Percentiles rank a stretch among this genome's conserved stretches.
These are phyloP conservation scores for Drosophila tristis DNA, from an alignment of 1,140 invertebrate genomes.

Conservation along the genomic window DNA sequence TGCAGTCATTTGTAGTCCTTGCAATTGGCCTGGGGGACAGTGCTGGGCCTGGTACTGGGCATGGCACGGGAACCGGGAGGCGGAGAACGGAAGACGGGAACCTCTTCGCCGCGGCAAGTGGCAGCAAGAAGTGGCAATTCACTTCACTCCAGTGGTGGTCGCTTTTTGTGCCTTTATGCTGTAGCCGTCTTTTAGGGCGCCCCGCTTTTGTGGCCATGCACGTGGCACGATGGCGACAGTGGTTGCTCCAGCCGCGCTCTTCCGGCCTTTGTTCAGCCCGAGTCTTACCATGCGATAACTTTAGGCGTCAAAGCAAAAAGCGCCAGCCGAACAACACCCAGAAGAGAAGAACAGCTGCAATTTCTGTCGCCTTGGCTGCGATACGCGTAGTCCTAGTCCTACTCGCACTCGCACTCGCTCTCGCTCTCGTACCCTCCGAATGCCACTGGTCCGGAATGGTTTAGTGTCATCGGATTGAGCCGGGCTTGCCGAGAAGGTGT, in stretches of 20 bases:
- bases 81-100: background rate
- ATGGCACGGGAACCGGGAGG: background rate
- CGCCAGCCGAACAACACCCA: background rate
- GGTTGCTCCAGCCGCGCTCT: slow-evolving; percentile 1
- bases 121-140: slow-evolving; percentile 60
- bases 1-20: slow-evolving; percentile 60
- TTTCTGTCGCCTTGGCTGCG: slow-evolving; percentile 10
- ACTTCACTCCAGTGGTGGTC: slow-evolving; percentile 38
- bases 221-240: slow-evolving; percentile 4
- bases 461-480: no score
- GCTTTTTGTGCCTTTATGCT: slow-evolving; percentile 39
- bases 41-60: slow-evolving; percentile 1
- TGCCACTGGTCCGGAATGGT: background rate
- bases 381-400: slow-evolving; percentile 13
- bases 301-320: slow-evolving; percentile 8
- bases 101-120: slow-evolving; percentile 30
- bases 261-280: slow-evolving; percentile 18
- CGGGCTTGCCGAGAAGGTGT: no score
- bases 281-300: slow-evolving; percentile 8
- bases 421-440: background rate
- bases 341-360: slow-evolving; percentile 6
- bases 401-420: slow-evolving; percentile 9
- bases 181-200: slow-evolving; percentile 3
- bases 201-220: slow-evolving; percentile 4
- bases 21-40: slow-evolving; percentile 14